Evolutionary conservation across 2,113 vertebrate species (phyloP).

Genomic region (Anolis sagrei): DNA sequence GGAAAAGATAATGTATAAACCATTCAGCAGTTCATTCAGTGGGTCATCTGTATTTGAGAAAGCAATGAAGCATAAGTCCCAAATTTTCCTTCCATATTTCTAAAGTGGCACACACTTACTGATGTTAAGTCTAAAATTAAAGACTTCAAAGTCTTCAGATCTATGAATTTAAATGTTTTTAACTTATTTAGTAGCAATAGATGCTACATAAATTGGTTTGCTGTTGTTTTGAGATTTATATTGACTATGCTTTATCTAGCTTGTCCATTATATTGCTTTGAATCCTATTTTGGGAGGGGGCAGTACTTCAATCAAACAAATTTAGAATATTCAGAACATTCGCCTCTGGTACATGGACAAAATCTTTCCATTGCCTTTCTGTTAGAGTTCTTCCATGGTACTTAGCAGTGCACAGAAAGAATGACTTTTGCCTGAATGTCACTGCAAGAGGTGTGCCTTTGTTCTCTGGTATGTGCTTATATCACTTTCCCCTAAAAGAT

Average conservation of each 20-base stretch:
- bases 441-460: neutral
- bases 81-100: neutral
- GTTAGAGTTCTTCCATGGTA: neutral
- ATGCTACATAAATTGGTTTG: neutral
- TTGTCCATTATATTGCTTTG: too few species aligned
- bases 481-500: too few species aligned
- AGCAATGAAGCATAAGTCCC: too few species aligned
- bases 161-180: neutral
- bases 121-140: neutral
- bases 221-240: neutral
- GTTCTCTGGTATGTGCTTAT: neutral
- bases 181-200: too few species aligned
- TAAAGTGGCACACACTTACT: neutral
- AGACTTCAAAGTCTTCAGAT: neutral
- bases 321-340: neutral
- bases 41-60: too few species aligned
- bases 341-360: neutral
- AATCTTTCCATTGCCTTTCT: neutral
- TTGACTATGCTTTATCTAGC: neutral
- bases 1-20: neutral
- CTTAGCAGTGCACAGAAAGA: neutral
- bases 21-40: too few species aligned
- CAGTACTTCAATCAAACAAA: neutral
- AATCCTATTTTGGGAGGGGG: too few species aligned
- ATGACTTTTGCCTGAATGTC: neutral